These are phyloP conservation scores for Drosophila parvula DNA, from an alignment of 1,140 invertebrate species.

Conservation along the genomic window DNA sequence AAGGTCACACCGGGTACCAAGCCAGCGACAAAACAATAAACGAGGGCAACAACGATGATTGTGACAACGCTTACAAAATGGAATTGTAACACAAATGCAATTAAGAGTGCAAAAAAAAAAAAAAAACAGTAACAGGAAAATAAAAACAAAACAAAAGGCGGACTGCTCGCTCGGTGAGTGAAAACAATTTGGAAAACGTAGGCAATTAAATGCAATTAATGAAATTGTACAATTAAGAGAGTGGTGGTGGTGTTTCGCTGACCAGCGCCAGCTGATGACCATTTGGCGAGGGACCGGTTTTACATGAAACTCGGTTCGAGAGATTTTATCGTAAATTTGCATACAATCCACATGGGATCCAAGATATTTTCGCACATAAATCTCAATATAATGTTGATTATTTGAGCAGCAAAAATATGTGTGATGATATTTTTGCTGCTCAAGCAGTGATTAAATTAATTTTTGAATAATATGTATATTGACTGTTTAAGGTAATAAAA, in stretches of 20 bases:
- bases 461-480: not conserved
- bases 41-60: slow-evolving; percentile 37
- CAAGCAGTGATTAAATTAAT: not conserved
- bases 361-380: not conserved
- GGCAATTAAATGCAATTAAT: slow-evolving; percentile 79
- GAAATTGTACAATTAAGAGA: slow-evolving; percentile 74
- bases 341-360: slow-evolving; percentile 11
- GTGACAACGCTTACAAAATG: slow-evolving; percentile 61
- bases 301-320: not conserved
- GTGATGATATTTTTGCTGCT: too few relatives aligned
- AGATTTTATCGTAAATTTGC: slow-evolving; percentile 20
- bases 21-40: slow-evolving; percentile 12
- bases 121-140: slow-evolving; percentile 30
- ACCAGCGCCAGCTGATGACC: slow-evolving; percentile 36
- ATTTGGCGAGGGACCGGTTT: slow-evolving; percentile 35
- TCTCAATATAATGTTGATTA: not conserved
- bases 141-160: slow-evolving; percentile 55
- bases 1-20: slow-evolving; percentile 43
- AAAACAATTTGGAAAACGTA: slow-evolving; percentile 60
- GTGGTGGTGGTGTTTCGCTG: slow-evolving; percentile 20
- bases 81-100: slow-evolving; percentile 74
- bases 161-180: slow-evolving; percentile 15
- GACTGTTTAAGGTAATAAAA: not conserved
- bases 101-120: slow-evolving; percentile 54
- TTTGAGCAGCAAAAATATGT: not conserved